Percentiles rank a stretch among this genome's conserved stretches.
Conservation (phyloP, 2,797 vertebrate species). For the Clarias laeviceps region DNA sequence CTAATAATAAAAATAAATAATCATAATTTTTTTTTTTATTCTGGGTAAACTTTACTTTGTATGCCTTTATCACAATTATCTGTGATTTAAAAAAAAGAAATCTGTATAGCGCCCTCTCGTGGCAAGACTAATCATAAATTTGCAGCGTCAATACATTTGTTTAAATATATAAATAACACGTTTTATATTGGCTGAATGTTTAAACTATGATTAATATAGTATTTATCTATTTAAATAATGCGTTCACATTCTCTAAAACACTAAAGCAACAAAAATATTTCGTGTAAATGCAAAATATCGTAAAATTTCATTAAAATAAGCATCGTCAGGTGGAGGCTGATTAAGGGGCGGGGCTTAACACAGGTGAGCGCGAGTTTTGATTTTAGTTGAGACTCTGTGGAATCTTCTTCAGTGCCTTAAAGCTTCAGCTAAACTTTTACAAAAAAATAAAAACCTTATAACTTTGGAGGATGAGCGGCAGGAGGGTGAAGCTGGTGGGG, state of each 20-base stretch:
- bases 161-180: too few relatives aligned
- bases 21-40: not conserved
- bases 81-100: not conserved
- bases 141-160: too few relatives aligned
- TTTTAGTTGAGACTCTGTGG: not conserved
- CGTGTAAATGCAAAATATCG: too few relatives aligned
- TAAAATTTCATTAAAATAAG: too few relatives aligned
- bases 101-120: not conserved
- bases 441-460: too few relatives aligned
- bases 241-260: too few relatives aligned
- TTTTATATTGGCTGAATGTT: too few relatives aligned
- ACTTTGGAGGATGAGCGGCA: slow-evolving; percentile 16
- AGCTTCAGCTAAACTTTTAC: not conserved
- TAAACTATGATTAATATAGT: too few relatives aligned
- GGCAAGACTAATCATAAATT: not conserved
- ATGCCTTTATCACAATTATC: not conserved
- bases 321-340: not conserved
- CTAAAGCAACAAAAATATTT: too few relatives aligned
- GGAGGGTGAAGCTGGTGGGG: slow-evolving; percentile 5
- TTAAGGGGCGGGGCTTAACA: not conserved
- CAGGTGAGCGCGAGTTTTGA: slow-evolving; percentile 28
- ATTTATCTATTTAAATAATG: too few relatives aligned
- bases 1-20: not conserved
- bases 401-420: not conserved
- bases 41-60: not conserved